Conservation (phyloP, 2,797 vertebrate genomes). For the Sebastes minor region DNA sequence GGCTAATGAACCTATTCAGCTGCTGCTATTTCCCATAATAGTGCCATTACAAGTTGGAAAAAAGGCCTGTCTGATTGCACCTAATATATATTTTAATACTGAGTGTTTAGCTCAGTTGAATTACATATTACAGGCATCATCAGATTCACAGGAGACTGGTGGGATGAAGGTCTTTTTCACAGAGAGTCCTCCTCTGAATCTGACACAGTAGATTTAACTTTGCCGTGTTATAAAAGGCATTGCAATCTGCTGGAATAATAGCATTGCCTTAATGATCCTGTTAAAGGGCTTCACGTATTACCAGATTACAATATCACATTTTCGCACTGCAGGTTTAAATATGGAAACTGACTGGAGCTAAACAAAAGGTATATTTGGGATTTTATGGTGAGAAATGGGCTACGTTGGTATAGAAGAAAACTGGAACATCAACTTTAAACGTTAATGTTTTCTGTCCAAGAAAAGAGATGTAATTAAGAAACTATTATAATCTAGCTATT, state of each 20-base stretch:
- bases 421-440: neutral
- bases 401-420: neutral
- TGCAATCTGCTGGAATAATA: conserved; percentile 58
- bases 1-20: conserved; percentile 69
- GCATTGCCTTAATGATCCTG: conserved; percentile 60
- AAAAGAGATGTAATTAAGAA: neutral
- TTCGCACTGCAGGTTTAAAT: neutral
- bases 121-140: conserved; percentile 68
- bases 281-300: conserved; percentile 42
- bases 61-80: conserved; percentile 39
- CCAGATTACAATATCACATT: neutral
- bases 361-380: neutral
- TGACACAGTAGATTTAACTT: conserved; percentile 75
- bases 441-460: neutral
- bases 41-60: conserved; percentile 46
- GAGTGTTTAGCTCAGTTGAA: conserved; percentile 71
- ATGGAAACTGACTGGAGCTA: neutral
- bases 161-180: conserved; percentile 23
- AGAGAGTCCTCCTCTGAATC: conserved; percentile 56
- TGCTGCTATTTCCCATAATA: conserved; percentile 62
- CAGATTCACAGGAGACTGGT: conserved; percentile 40
- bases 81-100: conserved; percentile 69
- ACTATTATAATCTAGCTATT: neutral
- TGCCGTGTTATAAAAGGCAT: conserved; percentile 55
- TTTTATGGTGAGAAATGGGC: neutral